Evolutionary conservation across 2,113 vertebrate genomes (phyloP), one percentile per base, ranked within the genome.

Genomic region (Natator depressus): DNA sequence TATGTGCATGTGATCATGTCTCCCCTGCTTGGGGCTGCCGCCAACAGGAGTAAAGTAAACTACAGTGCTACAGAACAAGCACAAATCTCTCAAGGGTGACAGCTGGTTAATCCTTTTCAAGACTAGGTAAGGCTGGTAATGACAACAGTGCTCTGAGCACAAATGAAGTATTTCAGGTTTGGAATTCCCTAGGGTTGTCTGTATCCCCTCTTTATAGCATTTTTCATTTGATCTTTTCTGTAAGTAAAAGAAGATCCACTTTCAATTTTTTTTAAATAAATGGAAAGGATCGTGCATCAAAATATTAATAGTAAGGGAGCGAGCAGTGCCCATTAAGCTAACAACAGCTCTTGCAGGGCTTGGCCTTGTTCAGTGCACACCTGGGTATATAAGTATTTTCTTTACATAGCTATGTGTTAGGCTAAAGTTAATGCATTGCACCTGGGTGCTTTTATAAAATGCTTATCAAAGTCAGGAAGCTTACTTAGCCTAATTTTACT

Each of bases 171-270:
- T 94, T 95, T 93, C 1, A 79, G 49, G 92, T 79, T 3, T 2
- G 53, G 31, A 79, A 72, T 80, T 88, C 87, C 65, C 84, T 88
- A 87, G 65, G 79, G 47, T 38, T 38, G 92, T 87, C 54, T 83
- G 89, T 69, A 69, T n/a, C 76, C 89, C 59, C 94, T 94, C 95
- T 95, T 94, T 93, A 95, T 79, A 95, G 81, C 1, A 0, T 35
- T 95, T 92, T 91, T 85, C 90, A 92, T 95, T 96, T 95, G 83
- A 96, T 93, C 87, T 92, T 91, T 88, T 85, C 87, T 88, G 83
- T 95, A 53, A 89, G 87, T 62, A 94, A 89, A 95, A 91, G 81
- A 96, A 82, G 78, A 96, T 93, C 93, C 81, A 82, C 80, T 89
- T 62, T 62, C 31, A 62, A 6, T 55, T 38, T 42, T 25, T 46